Percentiles rank a stretch among this genome's conserved stretches.
phyloP scores from a whole-genome alignment of 2,888 invertebrate species.

The Aspidapion aeneum region DNA sequence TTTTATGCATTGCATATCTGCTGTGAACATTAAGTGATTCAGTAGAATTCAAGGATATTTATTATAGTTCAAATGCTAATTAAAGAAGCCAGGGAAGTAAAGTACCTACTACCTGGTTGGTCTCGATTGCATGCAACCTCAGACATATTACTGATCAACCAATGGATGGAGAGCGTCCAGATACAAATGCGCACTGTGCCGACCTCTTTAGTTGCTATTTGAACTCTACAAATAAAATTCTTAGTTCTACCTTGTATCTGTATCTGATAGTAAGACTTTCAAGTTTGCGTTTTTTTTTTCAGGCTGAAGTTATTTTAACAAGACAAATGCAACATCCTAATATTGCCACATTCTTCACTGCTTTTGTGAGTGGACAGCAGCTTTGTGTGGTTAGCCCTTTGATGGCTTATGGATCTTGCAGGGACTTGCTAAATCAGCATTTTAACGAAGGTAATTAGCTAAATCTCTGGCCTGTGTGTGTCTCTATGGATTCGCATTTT shows the following conservation, averaged over 20 bases:
- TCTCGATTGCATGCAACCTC: too few species aligned
- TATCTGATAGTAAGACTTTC: background rate
- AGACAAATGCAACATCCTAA: slow-evolving; percentile 77
- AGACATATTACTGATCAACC: too few species aligned
- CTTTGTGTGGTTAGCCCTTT: slow-evolving; percentile 78
- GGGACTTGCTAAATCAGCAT: slow-evolving; percentile 72
- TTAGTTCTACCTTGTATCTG: background rate
- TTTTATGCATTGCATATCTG: too few species aligned
- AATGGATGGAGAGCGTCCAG: too few species aligned
- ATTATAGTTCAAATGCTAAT: too few species aligned
- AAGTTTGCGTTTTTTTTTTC: slow-evolving; percentile 47
- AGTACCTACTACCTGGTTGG: too few species aligned
- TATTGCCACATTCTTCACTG: slow-evolving; percentile 69
- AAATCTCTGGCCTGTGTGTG: too few species aligned
- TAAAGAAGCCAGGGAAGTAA: too few species aligned
- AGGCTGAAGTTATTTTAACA: slow-evolving; percentile 76
- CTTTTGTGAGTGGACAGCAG: slow-evolving; percentile 75
- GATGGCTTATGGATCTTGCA: slow-evolving; percentile 82
- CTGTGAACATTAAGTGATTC: too few species aligned
- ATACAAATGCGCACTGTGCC: too few species aligned
- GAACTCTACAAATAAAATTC: background rate
- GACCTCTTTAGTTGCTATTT: background rate
- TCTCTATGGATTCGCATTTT: too few species aligned
- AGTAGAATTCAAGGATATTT: too few species aligned
- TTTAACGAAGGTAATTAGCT: slow-evolving; percentile 60